Evolutionary conservation across 2,888 invertebrate species (phyloP), one percentile per base, ranked within the genome.

Genomic region (Molorchus minor): DNA sequence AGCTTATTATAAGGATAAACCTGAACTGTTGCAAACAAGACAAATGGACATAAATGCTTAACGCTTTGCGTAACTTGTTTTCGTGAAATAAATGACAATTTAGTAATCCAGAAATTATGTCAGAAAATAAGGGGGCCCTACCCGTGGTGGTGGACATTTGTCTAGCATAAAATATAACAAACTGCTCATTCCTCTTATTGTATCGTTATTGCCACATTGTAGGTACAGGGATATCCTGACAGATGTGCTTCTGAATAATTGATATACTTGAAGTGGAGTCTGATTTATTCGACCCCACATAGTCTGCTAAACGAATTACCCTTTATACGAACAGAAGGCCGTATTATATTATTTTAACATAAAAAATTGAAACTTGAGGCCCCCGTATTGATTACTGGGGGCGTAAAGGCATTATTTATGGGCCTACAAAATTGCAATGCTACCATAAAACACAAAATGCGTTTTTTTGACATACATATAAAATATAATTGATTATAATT

Each of bases 211-310:
- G 64, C 66, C 64, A 54, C 64, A 67, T 71, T 69, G 68, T 68
- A 57, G 63, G 58, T 67, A 68, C 67, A n/a, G n/a, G n/a, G n/a
- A 75, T 77, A 75, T 76, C 74, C 71, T 71, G 77, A 77, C 79
- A 79, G 79, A 79, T 79, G 79, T 73, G 77, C 67, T 67, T 56
- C 65, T 78, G 77, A 77, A 78, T 79, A 79, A 79, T 79, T 79
- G 79, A 77, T 79, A 72, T 67, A 72, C 70, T 71, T 72, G 71
- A 75, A 76, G 76, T 75, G 73, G 74, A 73, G 74, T 74, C 74
- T 75, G 76, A 76, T 77, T 76, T 74, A 75, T 72, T 64, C 71
- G 67, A 72, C 73, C 74, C 74, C 73, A 64, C 63, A 54, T 61
- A 35, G 41, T 30, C 65, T 61, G 61, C 60, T 63, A 68, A 67